Evolutionary conservation across 2,888 invertebrate species (phyloP).

Genomic region (Polyploca ridens): DNA sequence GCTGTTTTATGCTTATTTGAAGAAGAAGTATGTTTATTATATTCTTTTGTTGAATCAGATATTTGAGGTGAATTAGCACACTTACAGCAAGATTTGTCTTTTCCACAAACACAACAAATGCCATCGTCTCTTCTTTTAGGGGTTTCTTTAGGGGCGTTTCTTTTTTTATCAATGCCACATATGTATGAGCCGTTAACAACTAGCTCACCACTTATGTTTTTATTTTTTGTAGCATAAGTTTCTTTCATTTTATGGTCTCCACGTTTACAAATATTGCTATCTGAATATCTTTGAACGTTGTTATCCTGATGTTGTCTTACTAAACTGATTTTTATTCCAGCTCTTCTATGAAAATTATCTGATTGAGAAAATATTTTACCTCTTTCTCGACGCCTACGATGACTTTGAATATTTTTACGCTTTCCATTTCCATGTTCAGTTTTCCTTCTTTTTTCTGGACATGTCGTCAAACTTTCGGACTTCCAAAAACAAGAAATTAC

Average conservation of each 20-base stretch:
- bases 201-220: not conserved
- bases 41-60: not conserved
- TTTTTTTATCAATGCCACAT: not conserved
- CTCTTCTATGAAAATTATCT: conserved; percentile 19
- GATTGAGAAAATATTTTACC: conserved; percentile 18
- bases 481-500: not conserved
- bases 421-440: not conserved
- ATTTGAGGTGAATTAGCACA: conserved; percentile 6
- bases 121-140: conserved; percentile 9
- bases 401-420: not conserved
- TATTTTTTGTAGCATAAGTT: not conserved
- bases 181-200: not conserved
- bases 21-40: no score
- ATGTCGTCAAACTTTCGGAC: not conserved
- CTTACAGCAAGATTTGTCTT: conserved; percentile 17
- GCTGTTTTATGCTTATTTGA: not conserved
- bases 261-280: not conserved
- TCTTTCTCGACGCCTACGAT: not conserved
- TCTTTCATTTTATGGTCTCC: not conserved
- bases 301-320: not conserved
- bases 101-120: conserved; percentile 14
- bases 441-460: not conserved
- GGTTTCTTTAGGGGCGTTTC: not conserved
- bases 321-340: conserved; percentile 18
- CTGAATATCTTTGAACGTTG: no score